Percentiles rank a stretch among this genome's conserved stretches.
Evolutionary conservation across 2,113 vertebrate genomes (phyloP).

Genomic region (human): DNA sequence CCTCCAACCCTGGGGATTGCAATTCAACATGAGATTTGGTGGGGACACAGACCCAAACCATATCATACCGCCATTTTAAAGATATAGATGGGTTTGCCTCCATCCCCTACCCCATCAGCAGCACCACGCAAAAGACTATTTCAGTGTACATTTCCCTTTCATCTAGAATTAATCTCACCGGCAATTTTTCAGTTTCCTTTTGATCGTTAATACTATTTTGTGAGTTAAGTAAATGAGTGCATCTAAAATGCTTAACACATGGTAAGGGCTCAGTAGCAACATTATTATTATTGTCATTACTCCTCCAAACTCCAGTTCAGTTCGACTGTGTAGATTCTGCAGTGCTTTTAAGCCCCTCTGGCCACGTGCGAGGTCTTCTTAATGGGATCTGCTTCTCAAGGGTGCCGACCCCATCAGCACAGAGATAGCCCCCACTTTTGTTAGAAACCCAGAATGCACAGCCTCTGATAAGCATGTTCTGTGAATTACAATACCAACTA

Average conservation of each 20-base stretch:
- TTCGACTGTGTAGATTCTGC: background rate
- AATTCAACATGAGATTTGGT: no score
- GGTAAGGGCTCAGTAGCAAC: background rate
- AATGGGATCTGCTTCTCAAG: background rate
- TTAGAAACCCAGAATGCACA: background rate
- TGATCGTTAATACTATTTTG: background rate
- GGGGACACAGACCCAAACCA: no score
- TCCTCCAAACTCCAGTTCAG: background rate
- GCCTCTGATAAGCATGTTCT: background rate
- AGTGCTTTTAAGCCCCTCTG: background rate
- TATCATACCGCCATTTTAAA: background rate
- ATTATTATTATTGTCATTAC: background rate
- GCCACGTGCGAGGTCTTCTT: background rate
- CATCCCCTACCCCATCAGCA: background rate
- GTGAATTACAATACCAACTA: background rate
- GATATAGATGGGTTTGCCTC: accelerated
- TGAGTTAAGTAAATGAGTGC: background rate
- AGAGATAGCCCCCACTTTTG: background rate
- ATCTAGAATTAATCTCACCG: background rate
- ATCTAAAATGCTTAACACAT: background rate
- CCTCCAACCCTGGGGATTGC: no score
- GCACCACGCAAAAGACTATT: background rate
- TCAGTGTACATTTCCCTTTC: background rate
- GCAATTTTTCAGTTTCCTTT: background rate
- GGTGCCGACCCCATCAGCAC: background rate